phyloP scores from a whole-genome alignment of 2,888 invertebrate genomes.

The Hyles lineata region DNA sequence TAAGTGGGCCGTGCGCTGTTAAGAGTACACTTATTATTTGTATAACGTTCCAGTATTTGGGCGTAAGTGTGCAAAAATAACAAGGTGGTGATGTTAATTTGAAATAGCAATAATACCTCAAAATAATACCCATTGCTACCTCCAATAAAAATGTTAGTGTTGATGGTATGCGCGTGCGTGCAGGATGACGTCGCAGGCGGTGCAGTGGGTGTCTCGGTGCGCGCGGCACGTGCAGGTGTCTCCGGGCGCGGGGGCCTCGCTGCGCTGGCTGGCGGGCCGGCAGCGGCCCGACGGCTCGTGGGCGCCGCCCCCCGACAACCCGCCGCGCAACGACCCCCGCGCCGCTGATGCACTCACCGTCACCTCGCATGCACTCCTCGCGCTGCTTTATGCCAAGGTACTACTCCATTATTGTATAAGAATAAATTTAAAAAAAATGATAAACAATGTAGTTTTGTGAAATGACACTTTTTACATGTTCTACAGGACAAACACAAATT shows the following conservation, averaged over 20 bases:
- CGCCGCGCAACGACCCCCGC: constrained; percentile 82
- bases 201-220: constrained; percentile 73
- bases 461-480: too few species aligned
- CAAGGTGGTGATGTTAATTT: too few species aligned
- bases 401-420: too few species aligned
- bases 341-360: constrained; percentile 85
- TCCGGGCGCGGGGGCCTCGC: constrained; percentile 74
- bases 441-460: too few species aligned
- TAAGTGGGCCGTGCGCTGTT: too few species aligned
- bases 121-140: too few species aligned
- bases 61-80: too few species aligned
- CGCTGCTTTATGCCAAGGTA: constrained; percentile 88
- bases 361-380: constrained; percentile 91
- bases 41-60: too few species aligned
- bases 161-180: not conserved
- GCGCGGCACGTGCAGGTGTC: constrained; percentile 69
- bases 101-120: too few species aligned
- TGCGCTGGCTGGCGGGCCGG: constrained; percentile 90
- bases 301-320: constrained; percentile 83
- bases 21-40: too few species aligned
- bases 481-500: too few species aligned
- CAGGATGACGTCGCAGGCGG: constrained; percentile 76
- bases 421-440: too few species aligned
- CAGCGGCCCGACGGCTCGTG: constrained; percentile 92
- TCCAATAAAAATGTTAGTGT: not conserved